A percentile compares a stretch with the other conserved stretches of the same genome.
phyloP scores from a whole-genome alignment of 2,113 vertebrate species.

The Phalacrocorax aristotelis region DNA sequence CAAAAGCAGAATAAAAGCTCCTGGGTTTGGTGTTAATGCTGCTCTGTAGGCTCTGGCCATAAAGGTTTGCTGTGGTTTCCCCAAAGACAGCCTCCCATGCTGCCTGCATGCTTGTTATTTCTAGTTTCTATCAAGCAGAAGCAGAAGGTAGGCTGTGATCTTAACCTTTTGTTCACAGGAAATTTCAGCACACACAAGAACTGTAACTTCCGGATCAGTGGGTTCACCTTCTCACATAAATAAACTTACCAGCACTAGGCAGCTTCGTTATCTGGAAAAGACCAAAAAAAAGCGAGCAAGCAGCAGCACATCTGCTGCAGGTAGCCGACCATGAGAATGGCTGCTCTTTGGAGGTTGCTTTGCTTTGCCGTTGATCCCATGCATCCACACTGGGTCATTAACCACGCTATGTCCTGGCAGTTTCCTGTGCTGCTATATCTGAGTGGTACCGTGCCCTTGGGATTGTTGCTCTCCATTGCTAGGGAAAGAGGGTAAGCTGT shows the following conservation, averaged over 20 bases:
- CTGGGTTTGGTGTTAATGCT: neutral
- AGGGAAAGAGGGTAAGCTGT: neutral
- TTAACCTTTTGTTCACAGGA: neutral
- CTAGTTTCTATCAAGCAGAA: neutral
- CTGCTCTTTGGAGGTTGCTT: neutral
- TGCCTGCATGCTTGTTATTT: neutral
- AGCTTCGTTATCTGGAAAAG: neutral
- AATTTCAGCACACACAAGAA: neutral
- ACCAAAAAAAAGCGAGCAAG: neutral
- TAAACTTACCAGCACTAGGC: neutral
- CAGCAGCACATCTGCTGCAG: neutral
- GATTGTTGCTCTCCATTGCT: neutral
- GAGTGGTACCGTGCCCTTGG: neutral
- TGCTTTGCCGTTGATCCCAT: neutral
- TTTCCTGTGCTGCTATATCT: neutral
- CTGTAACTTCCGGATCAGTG: neutral
- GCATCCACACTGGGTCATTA: accelerated
- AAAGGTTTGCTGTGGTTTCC: neutral
- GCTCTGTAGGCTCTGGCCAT: neutral
- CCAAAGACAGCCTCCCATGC: neutral
- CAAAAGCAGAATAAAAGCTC: neutral
- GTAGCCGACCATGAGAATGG: neutral
- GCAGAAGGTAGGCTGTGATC: neutral
- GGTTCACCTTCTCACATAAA: neutral
- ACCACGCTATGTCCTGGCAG: accelerated